These are phyloP conservation scores for Tromatobia lineatoria DNA, from an alignment of 2,888 invertebrate species.

Conservation along the genomic window DNA sequence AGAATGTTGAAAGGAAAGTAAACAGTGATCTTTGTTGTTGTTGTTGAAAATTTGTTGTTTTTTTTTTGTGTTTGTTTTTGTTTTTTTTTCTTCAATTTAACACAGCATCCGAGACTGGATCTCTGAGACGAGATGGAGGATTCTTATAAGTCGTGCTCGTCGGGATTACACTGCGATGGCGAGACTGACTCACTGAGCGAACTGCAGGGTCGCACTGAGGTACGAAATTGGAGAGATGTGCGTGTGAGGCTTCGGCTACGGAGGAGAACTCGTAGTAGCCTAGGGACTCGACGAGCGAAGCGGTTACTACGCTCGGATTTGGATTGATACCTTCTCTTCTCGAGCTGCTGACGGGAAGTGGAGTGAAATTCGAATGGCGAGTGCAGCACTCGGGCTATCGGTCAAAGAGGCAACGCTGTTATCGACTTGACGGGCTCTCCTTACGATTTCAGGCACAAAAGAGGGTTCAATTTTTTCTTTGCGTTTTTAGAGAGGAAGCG, in stretches of 20 bases:
- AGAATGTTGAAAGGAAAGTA: too few relatives aligned
- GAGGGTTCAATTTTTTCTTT: too few relatives aligned
- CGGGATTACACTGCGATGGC: not conserved
- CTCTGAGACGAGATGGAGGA: not conserved
- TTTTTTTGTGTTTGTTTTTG: not conserved
- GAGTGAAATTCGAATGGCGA: not conserved
- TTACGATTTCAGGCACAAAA: not conserved
- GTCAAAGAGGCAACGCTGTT: conserved; percentile 37
- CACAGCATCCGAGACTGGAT: conserved; percentile 59
- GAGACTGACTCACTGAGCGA: not conserved
- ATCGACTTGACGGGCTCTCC: conserved; percentile 11
- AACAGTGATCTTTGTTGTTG: too few relatives aligned
- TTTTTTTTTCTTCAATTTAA: not conserved
- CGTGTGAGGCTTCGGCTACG: not conserved
- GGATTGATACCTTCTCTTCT: not conserved
- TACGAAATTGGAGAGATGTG: not conserved
- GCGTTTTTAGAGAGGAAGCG: too few relatives aligned
- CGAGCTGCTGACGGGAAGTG: conserved; percentile 21
- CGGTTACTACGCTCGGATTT: not conserved
- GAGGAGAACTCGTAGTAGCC: not conserved
- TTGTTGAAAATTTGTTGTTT: not conserved
- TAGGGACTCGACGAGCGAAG: not conserved
- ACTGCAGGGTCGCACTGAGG: not conserved
- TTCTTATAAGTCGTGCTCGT: not conserved
- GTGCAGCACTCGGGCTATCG: conserved; percentile 47